Evolutionary conservation across 2,888 invertebrate genomes (phyloP).

Genomic region (Perdita meconis): DNA sequence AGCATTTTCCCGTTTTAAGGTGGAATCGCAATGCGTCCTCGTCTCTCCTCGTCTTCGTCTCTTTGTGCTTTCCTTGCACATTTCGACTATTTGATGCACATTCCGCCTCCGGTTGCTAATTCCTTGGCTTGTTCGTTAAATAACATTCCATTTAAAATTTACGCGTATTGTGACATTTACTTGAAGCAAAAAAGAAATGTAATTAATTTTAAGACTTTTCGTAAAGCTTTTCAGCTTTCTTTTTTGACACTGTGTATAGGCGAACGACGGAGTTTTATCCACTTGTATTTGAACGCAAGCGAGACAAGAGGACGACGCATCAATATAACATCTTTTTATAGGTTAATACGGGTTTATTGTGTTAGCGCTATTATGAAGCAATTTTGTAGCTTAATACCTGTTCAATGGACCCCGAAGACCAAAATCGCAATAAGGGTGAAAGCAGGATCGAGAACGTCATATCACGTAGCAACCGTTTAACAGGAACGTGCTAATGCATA

Average conservation of each 20-base stretch:
- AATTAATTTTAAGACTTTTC: no score
- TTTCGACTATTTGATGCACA: no score
- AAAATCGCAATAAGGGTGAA: neutral
- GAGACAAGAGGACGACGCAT: neutral
- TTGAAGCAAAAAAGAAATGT: no score
- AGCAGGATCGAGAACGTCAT: neutral
- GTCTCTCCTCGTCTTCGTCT: neutral
- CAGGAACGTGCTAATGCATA: conserved; percentile 20
- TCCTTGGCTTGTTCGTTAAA: no score
- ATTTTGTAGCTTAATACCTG: neutral
- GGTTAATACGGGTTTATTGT: neutral
- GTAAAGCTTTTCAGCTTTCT: no score
- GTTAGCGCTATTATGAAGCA: neutral
- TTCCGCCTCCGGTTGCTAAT: no score
- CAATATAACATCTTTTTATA: neutral
- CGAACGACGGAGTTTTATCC: neutral
- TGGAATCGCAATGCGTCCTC: neutral
- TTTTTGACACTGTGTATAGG: neutral
- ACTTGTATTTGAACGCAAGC: conserved; percentile 28
- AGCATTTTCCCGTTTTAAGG: neutral
- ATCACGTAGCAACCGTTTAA: conserved; percentile 5
- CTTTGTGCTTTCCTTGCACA: neutral
- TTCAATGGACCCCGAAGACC: neutral
- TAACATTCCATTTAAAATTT: no score
- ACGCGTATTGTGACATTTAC: no score